These are phyloP conservation scores for Manduca sexta DNA, from an alignment of 1,140 invertebrate genomes.

Conservation along the genomic window DNA sequence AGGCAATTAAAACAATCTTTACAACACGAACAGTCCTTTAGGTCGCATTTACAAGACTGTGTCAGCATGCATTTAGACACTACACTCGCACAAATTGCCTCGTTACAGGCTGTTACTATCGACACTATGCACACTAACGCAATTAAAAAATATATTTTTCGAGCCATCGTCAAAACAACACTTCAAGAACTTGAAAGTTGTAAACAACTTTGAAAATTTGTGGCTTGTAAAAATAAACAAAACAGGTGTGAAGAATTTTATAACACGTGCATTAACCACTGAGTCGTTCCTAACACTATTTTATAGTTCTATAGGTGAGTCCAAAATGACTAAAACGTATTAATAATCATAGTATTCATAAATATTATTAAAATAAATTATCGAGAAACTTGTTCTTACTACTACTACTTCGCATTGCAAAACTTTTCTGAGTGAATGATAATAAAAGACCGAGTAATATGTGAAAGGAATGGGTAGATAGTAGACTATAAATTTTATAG, in stretches of 20 bases:
- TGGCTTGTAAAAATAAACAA: constrained; percentile 19
- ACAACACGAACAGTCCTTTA: constrained; percentile 93
- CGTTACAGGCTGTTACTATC: constrained; percentile 80
- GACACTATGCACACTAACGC: constrained; percentile 46
- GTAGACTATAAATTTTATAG: too few species aligned
- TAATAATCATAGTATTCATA: too few species aligned
- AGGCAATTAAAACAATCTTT: constrained; percentile 94
- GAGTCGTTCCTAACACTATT: too few species aligned
- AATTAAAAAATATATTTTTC: constrained; percentile 38
- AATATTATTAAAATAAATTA: too few species aligned
- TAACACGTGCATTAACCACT: background rate
- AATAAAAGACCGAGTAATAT: too few species aligned
- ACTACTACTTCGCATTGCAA: too few species aligned
- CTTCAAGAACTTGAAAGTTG: constrained; percentile 4
- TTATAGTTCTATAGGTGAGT: too few species aligned
- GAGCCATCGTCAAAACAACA: constrained; percentile 31
- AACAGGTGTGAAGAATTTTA: background rate
- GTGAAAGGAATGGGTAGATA: too few species aligned
- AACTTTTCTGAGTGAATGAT: too few species aligned
- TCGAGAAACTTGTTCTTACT: too few species aligned
- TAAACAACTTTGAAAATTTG: constrained; percentile 14
- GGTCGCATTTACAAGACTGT: constrained; percentile 95
- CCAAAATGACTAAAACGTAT: too few species aligned
- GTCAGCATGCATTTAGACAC: constrained; percentile 97
- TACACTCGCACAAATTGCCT: constrained; percentile 92